Conservation (phyloP, 2,888 invertebrate species). For the Drosophila siamana region DNA sequence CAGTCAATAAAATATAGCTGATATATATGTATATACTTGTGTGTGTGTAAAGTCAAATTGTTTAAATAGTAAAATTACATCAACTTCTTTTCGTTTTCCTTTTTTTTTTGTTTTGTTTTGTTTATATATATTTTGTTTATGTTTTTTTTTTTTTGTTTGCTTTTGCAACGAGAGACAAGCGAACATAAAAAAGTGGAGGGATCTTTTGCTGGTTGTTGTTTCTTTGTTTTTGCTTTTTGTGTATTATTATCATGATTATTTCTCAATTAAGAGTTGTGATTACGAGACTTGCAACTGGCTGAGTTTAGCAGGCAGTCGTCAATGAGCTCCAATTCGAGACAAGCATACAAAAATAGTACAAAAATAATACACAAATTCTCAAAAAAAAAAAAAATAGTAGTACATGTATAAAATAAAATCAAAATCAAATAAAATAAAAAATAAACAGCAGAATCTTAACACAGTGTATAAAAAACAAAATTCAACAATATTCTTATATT, state of each 20-base stretch:
- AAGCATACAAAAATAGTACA: slow-evolving; percentile 2
- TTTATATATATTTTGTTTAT: slow-evolving; percentile 7
- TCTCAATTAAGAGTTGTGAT: slow-evolving; percentile 2
- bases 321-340: slow-evolving; percentile 43
- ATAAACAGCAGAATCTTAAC: slow-evolving; percentile 52
- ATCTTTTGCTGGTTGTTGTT: slow-evolving; percentile 29
- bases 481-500: slow-evolving; percentile 75
- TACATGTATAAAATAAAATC: slow-evolving; percentile 33
- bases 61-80: slow-evolving; percentile 21
- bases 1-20: slow-evolving; percentile 43
- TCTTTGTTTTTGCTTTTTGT: slow-evolving; percentile 29
- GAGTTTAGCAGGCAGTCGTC: slow-evolving; percentile 10
- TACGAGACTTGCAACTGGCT: slow-evolving; percentile 40
- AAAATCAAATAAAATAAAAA: slow-evolving; percentile 56
- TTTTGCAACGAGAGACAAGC: slow-evolving; percentile 50
- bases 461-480: slow-evolving; percentile 74
- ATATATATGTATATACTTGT: slow-evolving; percentile 25
- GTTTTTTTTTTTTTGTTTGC: slow-evolving; percentile 23
- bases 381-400: slow-evolving; percentile 48
- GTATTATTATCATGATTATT: slow-evolving; percentile 25
- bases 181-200: slow-evolving; percentile 61
- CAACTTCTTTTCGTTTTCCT: slow-evolving; percentile 4
- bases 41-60: slow-evolving; percentile 18
- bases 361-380: slow-evolving; percentile 47
- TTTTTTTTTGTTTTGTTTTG: slow-evolving; percentile 5